Base-by-base conservation (phyloP, 1,140 invertebrate species). In the Dendrolimus punctatus region DNA sequence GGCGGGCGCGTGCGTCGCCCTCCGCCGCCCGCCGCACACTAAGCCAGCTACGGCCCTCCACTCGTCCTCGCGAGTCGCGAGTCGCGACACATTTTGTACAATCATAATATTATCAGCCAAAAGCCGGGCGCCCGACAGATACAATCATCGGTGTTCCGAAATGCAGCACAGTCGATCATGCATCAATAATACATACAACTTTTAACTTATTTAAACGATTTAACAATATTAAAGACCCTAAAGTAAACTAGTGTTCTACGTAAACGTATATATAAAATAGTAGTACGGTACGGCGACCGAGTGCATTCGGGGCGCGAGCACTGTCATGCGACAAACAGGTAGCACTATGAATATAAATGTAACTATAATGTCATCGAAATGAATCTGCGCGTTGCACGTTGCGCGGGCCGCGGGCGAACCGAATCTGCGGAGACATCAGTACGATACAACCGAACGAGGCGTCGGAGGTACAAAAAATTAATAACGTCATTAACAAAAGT, bases 201-300 rank as follows among this genome's bases (percentile, higher is more conserved):
- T 79, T 80, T 76, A 85, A 85, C 78, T 83, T 83, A 85, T 78
- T 80, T 73, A 83, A 85, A 85, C 78, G 76, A 82, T 85, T 82
- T 83, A 85, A 83, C 80, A 80, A 78, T 81, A 82, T 85, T 83
- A 76, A 85, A 83, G 78, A 75, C 73, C 70, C 74, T 83, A 85
- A 85, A 80, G 73, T 83, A 85, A 80, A 75, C 71, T 80, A 79
- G 64, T 68, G 64, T 69, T 68, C 72, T 77, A 81, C 63, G 66
- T 71, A 71, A 72, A 76, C 75, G 66, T 74, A 76, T 74, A 23
- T 23, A 79, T 75, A 78, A 82, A 79, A 80, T 73, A 75, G 70
- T 77, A 74, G 61, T 68, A 71, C 59, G 73, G 61, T 69, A 73
- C 60, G 61, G 66, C 51, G 60, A 46, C 62, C 66, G 57, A 60